Evolutionary conservation across 1,140 invertebrate genomes (phyloP).

Genomic region (Drosophila ironensis): DNA sequence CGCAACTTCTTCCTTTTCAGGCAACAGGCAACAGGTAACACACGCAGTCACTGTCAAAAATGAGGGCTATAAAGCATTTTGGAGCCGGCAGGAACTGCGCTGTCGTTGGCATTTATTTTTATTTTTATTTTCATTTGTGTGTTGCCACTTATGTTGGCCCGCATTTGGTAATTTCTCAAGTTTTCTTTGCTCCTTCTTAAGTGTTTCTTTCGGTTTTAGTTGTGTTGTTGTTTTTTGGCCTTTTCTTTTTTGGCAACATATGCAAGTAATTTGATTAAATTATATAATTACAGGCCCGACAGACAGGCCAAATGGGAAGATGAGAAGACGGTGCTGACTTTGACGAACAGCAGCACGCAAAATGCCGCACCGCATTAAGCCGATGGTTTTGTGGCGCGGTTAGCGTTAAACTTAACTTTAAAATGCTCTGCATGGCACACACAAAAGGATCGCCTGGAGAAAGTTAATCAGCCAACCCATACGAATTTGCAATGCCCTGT

Average conservation of each 20-base stretch:
- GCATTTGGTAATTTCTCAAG: slow-evolving; percentile 39
- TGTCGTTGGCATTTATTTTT: slow-evolving; percentile 42
- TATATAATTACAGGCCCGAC: slow-evolving; percentile 71
- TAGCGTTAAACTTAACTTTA: slow-evolving; percentile 21
- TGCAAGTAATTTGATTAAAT: slow-evolving; percentile 81
- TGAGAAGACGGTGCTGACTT: slow-evolving; percentile 49
- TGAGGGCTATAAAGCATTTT: slow-evolving; percentile 61
- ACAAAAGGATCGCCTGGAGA: too few relatives aligned
- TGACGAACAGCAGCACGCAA: slow-evolving; percentile 64
- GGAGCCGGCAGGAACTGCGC: slow-evolving; percentile 26
- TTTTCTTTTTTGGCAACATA: slow-evolving; percentile 70
- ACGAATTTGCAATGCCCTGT: neutral
- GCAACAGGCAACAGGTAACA: too few relatives aligned
- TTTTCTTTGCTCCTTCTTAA: slow-evolving; percentile 24
- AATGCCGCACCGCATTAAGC: slow-evolving; percentile 38
- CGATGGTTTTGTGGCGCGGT: slow-evolving; percentile 23
- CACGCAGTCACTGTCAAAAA: slow-evolving; percentile 71
- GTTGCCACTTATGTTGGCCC: slow-evolving; percentile 41
- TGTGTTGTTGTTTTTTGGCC: slow-evolving; percentile 17
- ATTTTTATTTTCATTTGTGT: slow-evolving; percentile 44
- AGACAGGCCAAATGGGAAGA: slow-evolving; percentile 37
- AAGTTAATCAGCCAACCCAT: too few relatives aligned
- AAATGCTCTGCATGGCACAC: neutral
- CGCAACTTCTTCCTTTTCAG: too few relatives aligned
- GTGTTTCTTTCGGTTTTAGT: slow-evolving; percentile 10